These are phyloP conservation scores for Lamellibrachia luymesi DNA, from an alignment of 1,140 invertebrate species.

Conservation along the genomic window DNA sequence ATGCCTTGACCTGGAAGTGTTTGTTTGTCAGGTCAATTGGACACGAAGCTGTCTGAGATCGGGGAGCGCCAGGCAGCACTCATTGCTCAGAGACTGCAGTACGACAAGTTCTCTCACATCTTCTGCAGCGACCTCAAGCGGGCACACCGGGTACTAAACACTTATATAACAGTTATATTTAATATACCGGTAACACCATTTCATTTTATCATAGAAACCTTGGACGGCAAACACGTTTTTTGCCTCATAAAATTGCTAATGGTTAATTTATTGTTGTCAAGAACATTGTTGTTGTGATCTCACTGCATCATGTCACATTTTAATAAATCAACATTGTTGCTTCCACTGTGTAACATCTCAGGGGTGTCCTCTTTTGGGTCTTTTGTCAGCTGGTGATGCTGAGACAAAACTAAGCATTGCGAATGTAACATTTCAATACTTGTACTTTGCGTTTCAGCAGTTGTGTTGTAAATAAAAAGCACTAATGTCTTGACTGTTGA, in stretches of 20 bases:
- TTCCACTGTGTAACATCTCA: too few relatives aligned
- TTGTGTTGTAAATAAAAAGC: not conserved
- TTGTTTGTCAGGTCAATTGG: slow-evolving; percentile 46
- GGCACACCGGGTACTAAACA: slow-evolving; percentile 38
- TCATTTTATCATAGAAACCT: not conserved
- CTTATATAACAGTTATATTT: not conserved
- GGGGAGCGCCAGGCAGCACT: slow-evolving; percentile 48
- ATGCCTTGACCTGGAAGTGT: not conserved
- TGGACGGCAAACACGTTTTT: not conserved
- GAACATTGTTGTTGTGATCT: not conserved
- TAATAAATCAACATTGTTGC: not conserved
- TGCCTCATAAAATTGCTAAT: not conserved
- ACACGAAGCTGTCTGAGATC: slow-evolving; percentile 47
- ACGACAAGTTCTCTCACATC: slow-evolving; percentile 52
- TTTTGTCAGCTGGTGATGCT: not conserved
- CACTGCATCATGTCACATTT: not conserved
- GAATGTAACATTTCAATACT: not conserved
- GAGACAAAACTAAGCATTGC: not conserved
- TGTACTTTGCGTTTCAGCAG: not conserved
- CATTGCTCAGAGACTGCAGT: slow-evolving; percentile 43
- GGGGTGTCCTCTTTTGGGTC: not conserved
- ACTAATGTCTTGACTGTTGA: slow-evolving; percentile 9
- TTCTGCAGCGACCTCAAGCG: slow-evolving; percentile 52
- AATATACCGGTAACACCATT: not conserved
- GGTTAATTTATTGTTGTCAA: not conserved